Evolutionary conservation across 2,113 vertebrate species (phyloP), one percentile per base, ranked within the genome.

Genomic region (Trochalopteron elliotii): DNA sequence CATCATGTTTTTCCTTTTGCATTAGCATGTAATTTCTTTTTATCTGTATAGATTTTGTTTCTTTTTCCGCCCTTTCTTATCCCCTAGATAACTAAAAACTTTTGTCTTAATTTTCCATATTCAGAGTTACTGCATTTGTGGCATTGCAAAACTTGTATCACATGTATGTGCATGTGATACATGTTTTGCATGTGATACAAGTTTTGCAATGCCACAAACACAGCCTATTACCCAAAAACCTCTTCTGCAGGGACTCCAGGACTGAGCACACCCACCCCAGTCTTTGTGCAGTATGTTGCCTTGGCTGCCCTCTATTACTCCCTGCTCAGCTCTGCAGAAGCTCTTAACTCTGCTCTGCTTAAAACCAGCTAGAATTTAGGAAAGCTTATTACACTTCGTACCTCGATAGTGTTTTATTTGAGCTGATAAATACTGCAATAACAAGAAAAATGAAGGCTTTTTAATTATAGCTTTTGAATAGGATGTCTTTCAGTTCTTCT

Each of bases 161-260:
- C n/a, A n/a, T n/a, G n/a, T n/a, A n/a, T n/a, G n/a, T 18, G 21
- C 1, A 1, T 12, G 28, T 7, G 17, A 15, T 49, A 15, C 8
- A 30, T n/a, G n/a, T n/a, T n/a, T 27, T 18, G 21, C 1, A 1
- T 12, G 28, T 7, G 17, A 15, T 49, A 15, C 8, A 30, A n/a
- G 20, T 39, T 87, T 67, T 47, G 16, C 23, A 47, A 42, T n/a
- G 60, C 24, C 39, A 61, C 20, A 53, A 22, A 28, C 11, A 31
- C 15, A 45, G 28, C 8, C 47, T 82, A 5, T 40, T 44, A 28
- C 37, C 37, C 30, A 71, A 25, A 35, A 9, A 15, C 6, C 18
- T 39, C 24, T 56, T 61, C 55, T 39, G 10, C 20, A 63, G 24
- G 20, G 55, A 17, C 13, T 55, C 14, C 40, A 55, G 61, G 55